Percentiles rank a stretch among this genome's conserved stretches.
Conservation (phyloP, 1,140 invertebrate genomes). For the Meloidogyne hapla region DNA sequence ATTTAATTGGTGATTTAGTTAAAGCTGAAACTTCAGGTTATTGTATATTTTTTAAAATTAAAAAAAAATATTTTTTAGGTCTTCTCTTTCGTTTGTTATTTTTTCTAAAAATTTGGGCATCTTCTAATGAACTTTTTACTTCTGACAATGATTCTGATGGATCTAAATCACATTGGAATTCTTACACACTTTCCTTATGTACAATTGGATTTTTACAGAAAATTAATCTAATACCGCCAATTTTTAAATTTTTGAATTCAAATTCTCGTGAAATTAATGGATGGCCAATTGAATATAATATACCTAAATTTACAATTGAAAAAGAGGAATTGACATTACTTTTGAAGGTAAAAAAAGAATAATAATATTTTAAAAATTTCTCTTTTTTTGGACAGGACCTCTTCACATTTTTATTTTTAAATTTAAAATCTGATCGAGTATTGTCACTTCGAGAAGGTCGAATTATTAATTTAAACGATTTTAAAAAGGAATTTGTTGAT, state of each 20-base stretch:
- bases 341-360: constrained; percentile 17
- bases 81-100: constrained; percentile 40
- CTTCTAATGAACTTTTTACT: constrained; percentile 29
- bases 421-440: constrained; percentile 26
- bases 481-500: constrained; percentile 12
- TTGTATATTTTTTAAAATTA: neutral
- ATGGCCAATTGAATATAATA: constrained; percentile 35
- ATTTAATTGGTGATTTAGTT: constrained; percentile 34
- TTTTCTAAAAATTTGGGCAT: constrained; percentile 47
- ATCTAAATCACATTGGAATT: constrained; percentile 36
- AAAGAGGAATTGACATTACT: constrained; percentile 18
- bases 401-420: constrained; percentile 35
- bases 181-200: constrained; percentile 46
- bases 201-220: constrained; percentile 41
- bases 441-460: constrained; percentile 24
- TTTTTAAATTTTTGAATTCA: constrained; percentile 10
- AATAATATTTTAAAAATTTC: neutral
- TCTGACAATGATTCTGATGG: neutral
- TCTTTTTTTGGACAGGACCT: constrained; percentile 32
- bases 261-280: constrained; percentile 26
- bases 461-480: constrained; percentile 34
- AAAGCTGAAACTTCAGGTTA: constrained; percentile 33
- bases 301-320: constrained; percentile 17
- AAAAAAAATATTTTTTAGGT: constrained; percentile 20
- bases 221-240: constrained; percentile 15